These are phyloP conservation scores for Pantherophis vulpinus DNA, from an alignment of 2,797 vertebrate genomes.

Conservation along the genomic window DNA sequence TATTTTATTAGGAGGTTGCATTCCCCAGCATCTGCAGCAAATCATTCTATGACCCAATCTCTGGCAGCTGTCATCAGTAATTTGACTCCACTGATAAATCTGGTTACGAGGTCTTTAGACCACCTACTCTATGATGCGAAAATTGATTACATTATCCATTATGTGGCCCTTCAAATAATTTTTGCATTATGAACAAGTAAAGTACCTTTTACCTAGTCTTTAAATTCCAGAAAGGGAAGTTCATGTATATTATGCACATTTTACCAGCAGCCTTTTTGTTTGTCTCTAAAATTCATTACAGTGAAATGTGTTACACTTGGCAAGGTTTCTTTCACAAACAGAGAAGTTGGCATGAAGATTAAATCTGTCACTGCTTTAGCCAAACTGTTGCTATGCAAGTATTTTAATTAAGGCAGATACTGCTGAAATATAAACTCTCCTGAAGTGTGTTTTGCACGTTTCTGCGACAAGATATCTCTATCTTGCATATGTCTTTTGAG, in stretches of 20 bases:
- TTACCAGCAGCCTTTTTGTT: background rate
- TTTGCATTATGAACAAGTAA: conserved; percentile 11
- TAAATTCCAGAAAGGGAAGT: background rate
- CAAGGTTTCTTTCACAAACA: conserved; percentile 25
- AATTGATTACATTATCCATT: background rate
- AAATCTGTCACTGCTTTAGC: conserved; percentile 36
- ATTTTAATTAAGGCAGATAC: conserved; percentile 56
- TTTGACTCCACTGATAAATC: background rate
- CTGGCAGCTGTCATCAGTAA: background rate
- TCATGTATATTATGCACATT: conserved; percentile 24
- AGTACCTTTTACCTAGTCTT: background rate
- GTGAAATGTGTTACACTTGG: conserved; percentile 52
- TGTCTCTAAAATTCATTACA: conserved; percentile 54
- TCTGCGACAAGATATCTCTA: conserved; percentile 32
- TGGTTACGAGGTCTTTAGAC: background rate
- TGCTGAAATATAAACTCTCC: conserved; percentile 44
- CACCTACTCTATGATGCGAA: background rate
- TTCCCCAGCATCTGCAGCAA: background rate
- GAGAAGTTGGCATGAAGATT: conserved; percentile 45
- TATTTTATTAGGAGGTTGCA: background rate
- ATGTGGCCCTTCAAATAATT: background rate
- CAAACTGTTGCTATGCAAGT: conserved; percentile 55
- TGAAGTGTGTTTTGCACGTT: conserved; percentile 23
- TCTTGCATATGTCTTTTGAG: conserved; percentile 12
- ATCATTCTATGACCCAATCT: background rate